phyloP scores from a whole-genome alignment of 2,888 invertebrate species.

The Netelia virgata region DNA sequence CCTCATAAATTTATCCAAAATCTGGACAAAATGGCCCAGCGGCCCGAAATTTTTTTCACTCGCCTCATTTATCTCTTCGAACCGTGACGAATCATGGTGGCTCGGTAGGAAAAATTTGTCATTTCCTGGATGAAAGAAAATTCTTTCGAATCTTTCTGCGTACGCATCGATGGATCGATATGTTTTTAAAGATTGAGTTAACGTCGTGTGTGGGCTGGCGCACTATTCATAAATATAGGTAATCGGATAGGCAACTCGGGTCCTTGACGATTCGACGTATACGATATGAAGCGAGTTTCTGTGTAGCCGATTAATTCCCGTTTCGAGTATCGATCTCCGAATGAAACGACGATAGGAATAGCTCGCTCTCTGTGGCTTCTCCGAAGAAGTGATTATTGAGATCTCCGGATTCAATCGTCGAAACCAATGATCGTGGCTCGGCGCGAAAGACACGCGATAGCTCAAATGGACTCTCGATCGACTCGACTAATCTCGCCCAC shows the following conservation, averaged over 20 bases:
- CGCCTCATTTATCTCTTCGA: not conserved
- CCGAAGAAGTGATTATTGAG: not conserved
- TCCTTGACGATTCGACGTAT: slow-evolving; percentile 36
- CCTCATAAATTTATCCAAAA: not conserved
- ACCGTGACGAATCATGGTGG: slow-evolving; percentile 7
- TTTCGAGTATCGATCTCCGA: slow-evolving; percentile 52
- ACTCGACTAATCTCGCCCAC: slow-evolving; percentile 9
- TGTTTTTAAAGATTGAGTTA: not conserved
- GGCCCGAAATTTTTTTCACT: slow-evolving; percentile 4
- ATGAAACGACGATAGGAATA: slow-evolving; percentile 13
- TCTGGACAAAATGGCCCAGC: not conserved
- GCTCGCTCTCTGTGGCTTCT: not conserved
- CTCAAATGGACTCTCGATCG: slow-evolving; percentile 1
- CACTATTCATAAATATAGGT: not conserved
- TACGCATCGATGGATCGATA: slow-evolving; percentile 15
- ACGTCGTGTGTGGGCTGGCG: slow-evolving; percentile 20
- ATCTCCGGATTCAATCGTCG: slow-evolving; percentile 17
- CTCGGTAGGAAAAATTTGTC: slow-evolving; percentile 10
- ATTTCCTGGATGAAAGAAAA: slow-evolving; percentile 2
- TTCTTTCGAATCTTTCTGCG: not conserved
- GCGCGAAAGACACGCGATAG: slow-evolving; percentile 46
- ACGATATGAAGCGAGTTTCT: slow-evolving; percentile 20
- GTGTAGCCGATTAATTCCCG: slow-evolving; percentile 6
- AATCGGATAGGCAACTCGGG: not conserved
- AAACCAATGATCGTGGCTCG: slow-evolving; percentile 49